Evolutionary conservation across 2,888 invertebrate species (phyloP).

Genomic region (Andrena camellia): DNA sequence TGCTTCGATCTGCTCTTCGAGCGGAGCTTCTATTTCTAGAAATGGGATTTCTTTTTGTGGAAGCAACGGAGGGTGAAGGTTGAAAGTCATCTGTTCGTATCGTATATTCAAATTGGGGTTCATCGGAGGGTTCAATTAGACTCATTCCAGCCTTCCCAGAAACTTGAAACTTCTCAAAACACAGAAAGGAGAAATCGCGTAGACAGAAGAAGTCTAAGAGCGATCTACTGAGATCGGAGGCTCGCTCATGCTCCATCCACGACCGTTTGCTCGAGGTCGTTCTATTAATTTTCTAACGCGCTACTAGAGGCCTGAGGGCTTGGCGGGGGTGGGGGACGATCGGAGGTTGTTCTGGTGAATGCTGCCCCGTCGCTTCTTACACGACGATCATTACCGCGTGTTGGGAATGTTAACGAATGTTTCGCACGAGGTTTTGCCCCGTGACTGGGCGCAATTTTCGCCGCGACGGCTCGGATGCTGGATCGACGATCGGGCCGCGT

Average conservation of each 20-base stretch:
- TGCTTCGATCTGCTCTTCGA: not conserved
- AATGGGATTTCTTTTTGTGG: not conserved
- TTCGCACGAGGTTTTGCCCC: constrained; percentile 75
- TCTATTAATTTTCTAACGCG: constrained; percentile 76
- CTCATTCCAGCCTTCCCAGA: too few species aligned
- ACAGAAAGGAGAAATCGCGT: not conserved
- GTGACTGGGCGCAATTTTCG: constrained; percentile 54
- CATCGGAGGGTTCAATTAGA: too few species aligned
- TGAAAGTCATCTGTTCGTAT: too few species aligned
- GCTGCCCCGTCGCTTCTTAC: constrained; percentile 63
- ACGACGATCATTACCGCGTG: constrained; percentile 75
- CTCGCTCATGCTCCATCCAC: not conserved
- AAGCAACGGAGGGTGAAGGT: too few species aligned
- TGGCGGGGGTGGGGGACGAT: constrained; percentile 49
- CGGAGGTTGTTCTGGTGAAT: constrained; percentile 43
- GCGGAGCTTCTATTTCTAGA: constrained; percentile 5
- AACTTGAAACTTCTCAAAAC: not conserved
- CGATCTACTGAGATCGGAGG: not conserved
- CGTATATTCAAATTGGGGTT: too few species aligned
- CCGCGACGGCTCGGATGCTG: constrained; percentile 13
- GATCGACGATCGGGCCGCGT: constrained; percentile 7
- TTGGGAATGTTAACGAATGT: constrained; percentile 82
- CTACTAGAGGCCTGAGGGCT: constrained; percentile 49
- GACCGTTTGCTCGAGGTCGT: constrained; percentile 34
- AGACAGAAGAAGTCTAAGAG: not conserved